phyloP scores from a whole-genome alignment of 2,797 vertebrate genomes.

The Echiichthys vipera region DNA sequence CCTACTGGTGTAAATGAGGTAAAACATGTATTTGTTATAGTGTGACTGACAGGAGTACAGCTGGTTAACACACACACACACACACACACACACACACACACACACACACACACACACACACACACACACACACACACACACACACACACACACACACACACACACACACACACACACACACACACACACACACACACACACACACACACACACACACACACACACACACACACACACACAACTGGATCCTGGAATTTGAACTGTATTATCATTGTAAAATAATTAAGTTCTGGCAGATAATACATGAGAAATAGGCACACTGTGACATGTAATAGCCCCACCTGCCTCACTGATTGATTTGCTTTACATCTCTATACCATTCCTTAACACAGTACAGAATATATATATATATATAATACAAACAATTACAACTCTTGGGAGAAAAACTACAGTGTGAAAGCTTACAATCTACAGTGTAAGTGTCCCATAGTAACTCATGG shows the following conservation, averaged over 20 bases:
- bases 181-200: not conserved
- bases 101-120: not conserved
- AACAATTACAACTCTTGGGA: not conserved
- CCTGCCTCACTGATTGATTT: not conserved
- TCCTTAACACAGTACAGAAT: not conserved
- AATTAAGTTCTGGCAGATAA: not conserved
- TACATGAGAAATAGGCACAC: not conserved
- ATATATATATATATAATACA: not conserved
- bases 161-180: not conserved
- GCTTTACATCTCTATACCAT: not conserved
- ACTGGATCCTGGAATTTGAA: not conserved
- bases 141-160: not conserved
- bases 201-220: not conserved
- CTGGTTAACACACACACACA: not conserved
- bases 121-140: not conserved
- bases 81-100: not conserved
- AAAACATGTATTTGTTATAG: not conserved
- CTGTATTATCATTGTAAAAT: not conserved
- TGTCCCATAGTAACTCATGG: not conserved
- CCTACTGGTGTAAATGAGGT: conserved; percentile 37
- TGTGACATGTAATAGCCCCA: not conserved
- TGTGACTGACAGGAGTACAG: not conserved
- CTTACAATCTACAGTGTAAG: not conserved
- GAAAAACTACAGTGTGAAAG: not conserved
- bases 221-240: not conserved